Evolutionary conservation across 2,888 invertebrate species (phyloP), one percentile per base, ranked within the genome.

Genomic region (Ophion ventricosus): DNA sequence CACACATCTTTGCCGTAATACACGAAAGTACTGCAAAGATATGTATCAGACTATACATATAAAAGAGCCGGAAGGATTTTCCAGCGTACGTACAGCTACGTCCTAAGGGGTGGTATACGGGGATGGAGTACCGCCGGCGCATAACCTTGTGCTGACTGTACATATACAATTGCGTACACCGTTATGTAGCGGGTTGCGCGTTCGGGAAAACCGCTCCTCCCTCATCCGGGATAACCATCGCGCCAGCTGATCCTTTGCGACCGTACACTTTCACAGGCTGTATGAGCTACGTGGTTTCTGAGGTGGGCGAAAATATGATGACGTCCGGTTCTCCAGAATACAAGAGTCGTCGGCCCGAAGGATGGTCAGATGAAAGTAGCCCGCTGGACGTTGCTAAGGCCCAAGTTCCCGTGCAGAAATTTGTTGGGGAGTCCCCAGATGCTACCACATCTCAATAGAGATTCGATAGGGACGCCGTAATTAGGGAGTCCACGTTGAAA

Each of bases 301-400:
- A 91, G 89, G 90, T 89, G 8, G 89, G 89, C 87, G 89, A 91
- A 91, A 90, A 90, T 90, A 90, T 89, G 88, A 89, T 88, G 88
- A 88, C 88, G 88, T 89, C 87, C 87, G 87, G 61, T 86, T 86
- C 85, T 85, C 67, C 61, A 59, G 64, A 59, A 74, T 76, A 80
- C 70, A 43, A 80, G 70, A 80, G 35, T 69, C 56, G 64, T 35
- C 26, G 63, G 10, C 56, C 75, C 73, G 77, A 5, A 61, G 72
- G 76, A 79, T 77, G 83, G 59, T 72, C 64, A 63, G 77, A 72
- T 23, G 67, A 78, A 76, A 84, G 63, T 78, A 78, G 25, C 61
- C 83, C 49, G n/a, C 80, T 49, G 56, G 56, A 56, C 59, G 43
- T 40, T 63, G 70, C 70, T 54, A 14, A 49, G 83, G 74, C 78